phyloP scores from a whole-genome alignment of 2,113 vertebrate genomes.

The Microcebus griseorufus region DNA sequence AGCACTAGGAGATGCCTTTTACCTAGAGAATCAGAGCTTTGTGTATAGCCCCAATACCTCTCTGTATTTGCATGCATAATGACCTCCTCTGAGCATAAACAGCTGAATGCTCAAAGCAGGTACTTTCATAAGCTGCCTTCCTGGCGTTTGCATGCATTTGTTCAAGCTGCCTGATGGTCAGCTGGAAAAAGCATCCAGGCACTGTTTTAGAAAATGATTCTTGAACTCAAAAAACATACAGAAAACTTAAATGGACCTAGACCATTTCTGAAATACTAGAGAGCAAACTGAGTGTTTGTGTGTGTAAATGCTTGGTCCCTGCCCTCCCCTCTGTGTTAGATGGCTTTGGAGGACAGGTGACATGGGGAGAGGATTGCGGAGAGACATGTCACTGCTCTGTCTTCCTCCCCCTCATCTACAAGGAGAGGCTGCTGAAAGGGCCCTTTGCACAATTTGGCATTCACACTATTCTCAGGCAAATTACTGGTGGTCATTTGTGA shows the following conservation, averaged over 20 bases:
- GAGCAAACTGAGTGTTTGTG: background rate
- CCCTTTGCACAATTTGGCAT: background rate
- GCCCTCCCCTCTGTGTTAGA: background rate
- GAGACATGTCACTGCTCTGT: background rate
- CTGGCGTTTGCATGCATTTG: background rate
- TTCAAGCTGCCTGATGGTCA: background rate
- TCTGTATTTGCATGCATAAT: background rate
- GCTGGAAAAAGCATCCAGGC: background rate
- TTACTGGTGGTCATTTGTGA: background rate
- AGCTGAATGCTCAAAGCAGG: background rate
- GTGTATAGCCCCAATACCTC: background rate
- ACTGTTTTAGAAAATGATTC: background rate
- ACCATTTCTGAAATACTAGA: background rate
- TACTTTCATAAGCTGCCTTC: background rate
- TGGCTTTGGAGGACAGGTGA: background rate
- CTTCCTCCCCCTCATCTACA: background rate
- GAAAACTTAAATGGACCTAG: background rate
- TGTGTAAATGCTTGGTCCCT: background rate
- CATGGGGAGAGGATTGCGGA: background rate
- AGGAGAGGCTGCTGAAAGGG: background rate
- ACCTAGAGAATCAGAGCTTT: background rate
- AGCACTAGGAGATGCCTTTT: background rate
- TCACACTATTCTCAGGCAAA: background rate
- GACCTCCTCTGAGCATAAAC: background rate
- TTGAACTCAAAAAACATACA: background rate